Base-by-base conservation (phyloP, 2,797 vertebrate genomes). In the Poecilia gillii region DNA sequence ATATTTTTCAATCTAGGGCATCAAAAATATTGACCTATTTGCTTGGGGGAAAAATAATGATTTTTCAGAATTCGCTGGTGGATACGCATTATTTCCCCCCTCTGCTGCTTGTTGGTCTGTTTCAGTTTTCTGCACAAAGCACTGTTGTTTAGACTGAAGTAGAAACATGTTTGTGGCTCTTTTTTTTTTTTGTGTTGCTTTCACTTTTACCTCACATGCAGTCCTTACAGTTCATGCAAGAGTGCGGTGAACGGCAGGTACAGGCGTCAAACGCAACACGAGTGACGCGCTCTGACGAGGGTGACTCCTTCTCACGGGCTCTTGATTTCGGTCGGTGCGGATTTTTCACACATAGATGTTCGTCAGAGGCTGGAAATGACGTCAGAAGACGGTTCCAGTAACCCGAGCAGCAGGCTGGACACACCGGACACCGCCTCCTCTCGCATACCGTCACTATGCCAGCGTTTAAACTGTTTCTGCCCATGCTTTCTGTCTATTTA, bases 341-440 rank as follows among this genome's bases (percentile, higher is more conserved):
- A 81, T 77, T 53, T 75, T 73, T 76, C 55, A 70, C 33, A 33
- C 25, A 39, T 53, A n/a, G 18, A 73, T 25, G 88, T 89, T 82
- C 81, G 78, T 89, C 91, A 91, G 57, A 13, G 51, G 73, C 87
- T 62, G 79, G 3, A 47, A 12, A 45, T 90, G 91, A 91, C 89
- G 79, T 89, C 14, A 75, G 85, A 45, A 88, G 86, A 84, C 72
- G 88, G 88, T 89, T 91, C 84, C 84, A 86, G 92, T 91, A 91
- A 90, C 84, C 80, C 53, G 89, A 90, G 77, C 81, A 84, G 74
- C 77, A 53, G 74, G 77, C 86, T 78, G 81, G 86, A 80, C 87
- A 90, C 91, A 90, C 59, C 6, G 59, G 59, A 64, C 59, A 64
- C 57, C 13, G 28, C 72, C 71, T 23, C 16, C 18, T 39, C 66